These are phyloP conservation scores for Ariopsis seemanni DNA, from an alignment of 2,113 vertebrate genomes.

Conservation along the genomic window DNA sequence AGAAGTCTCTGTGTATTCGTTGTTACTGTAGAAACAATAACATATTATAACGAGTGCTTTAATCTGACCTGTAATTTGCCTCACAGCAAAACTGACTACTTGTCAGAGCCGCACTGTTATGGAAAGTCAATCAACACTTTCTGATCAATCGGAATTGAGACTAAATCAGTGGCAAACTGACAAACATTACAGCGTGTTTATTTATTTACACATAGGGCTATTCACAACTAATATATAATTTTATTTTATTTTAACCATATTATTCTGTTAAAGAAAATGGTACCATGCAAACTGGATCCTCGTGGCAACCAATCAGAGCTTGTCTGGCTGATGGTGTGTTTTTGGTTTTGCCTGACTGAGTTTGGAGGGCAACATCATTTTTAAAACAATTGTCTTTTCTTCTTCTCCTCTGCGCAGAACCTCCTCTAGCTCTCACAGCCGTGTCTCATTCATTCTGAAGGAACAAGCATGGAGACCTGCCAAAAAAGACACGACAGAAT, in stretches of 20 bases:
- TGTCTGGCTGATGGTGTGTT: conserved; percentile 10
- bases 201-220: background rate
- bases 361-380: conserved; percentile 48
- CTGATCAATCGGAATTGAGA: background rate
- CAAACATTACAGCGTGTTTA: background rate
- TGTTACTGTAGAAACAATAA: background rate
- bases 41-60: background rate
- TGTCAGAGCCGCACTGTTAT: background rate
- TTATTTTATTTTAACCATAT: background rate
- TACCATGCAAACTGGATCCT: background rate
- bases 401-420: conserved; percentile 16
- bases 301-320: background rate
- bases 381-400: conserved; percentile 50
- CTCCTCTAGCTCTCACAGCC: conserved; percentile 23
- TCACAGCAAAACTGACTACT: background rate
- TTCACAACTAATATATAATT: background rate
- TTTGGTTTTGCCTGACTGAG: conserved; percentile 45
- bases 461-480: conserved; percentile 34
- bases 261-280: background rate
- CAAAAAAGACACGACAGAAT: conserved; percentile 38
- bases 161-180: background rate
- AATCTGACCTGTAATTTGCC: background rate
- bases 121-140: conserved; percentile 2
- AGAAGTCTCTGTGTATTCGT: background rate
- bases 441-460: conserved; percentile 34